phyloP scores from a whole-genome alignment of 2,797 vertebrate species.

The Orientallactaga sibirica region DNA sequence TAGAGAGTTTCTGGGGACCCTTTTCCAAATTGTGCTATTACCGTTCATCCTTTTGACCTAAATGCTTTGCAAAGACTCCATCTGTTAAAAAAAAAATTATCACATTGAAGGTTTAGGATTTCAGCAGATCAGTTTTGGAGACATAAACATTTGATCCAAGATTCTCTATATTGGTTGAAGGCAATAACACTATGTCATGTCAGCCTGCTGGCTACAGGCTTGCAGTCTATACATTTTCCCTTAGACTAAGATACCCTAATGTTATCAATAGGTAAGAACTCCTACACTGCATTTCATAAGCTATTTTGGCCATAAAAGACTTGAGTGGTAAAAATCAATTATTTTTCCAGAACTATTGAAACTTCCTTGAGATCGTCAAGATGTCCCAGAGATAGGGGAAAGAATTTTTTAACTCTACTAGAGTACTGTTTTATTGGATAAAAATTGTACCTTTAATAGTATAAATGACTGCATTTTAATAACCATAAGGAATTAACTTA shows the following conservation, averaged over 20 bases:
- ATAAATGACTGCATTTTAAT: not conserved
- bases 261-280: not conserved
- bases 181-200: not conserved
- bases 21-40: not conserved
- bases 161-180: not conserved
- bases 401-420: not conserved
- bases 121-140: not conserved
- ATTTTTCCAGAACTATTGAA: not conserved
- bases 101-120: not conserved
- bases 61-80: not conserved
- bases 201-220: not conserved
- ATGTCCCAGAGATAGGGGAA: not conserved
- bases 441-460: not conserved
- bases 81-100: too few species aligned
- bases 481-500: not conserved
- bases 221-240: not conserved
- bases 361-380: not conserved
- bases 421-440: not conserved
- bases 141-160: not conserved
- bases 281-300: not conserved
- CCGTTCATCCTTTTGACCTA: not conserved
- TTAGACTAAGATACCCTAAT: not conserved
- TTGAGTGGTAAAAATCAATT: not conserved
- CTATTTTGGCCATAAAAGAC: not conserved
- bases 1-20: not conserved